Percentiles rank a stretch among this genome's conserved stretches.
phyloP scores from a whole-genome alignment of 2,113 vertebrate species.

The Melanocharis versteri region DNA sequence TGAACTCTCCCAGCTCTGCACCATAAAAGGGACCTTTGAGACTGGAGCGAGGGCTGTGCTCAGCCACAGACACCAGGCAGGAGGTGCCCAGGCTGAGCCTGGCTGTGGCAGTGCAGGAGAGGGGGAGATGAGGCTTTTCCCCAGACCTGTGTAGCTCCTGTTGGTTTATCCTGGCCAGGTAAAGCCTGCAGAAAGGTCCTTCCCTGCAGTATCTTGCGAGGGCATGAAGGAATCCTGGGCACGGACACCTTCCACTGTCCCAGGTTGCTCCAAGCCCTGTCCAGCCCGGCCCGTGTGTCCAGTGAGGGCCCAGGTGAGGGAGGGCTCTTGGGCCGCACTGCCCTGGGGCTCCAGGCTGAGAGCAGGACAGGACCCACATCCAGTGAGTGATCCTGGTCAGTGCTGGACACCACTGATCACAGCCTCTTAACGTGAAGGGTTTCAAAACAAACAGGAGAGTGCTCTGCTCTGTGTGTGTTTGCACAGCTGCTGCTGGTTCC shows the following conservation, averaged over 20 bases:
- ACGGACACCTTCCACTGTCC: not conserved
- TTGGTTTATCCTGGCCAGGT: not conserved
- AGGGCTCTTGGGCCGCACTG: not conserved
- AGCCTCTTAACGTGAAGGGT: not conserved
- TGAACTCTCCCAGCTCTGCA: not conserved
- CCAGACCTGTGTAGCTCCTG: not conserved
- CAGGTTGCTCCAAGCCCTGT: not conserved
- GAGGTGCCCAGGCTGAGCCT: not conserved
- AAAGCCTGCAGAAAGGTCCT: not conserved
- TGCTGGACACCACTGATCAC: not conserved
- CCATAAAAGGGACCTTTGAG: conserved; percentile 12
- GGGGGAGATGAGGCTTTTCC: not conserved
- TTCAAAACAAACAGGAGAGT: not conserved
- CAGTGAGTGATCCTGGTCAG: not conserved
- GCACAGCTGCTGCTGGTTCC: conserved; percentile 2
- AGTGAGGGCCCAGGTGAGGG: not conserved
- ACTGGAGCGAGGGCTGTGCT: not conserved
- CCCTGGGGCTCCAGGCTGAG: not conserved
- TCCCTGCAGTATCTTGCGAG: not conserved
- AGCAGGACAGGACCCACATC: not conserved
- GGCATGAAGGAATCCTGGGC: not conserved
- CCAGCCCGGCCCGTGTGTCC: not conserved
- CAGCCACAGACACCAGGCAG: not conserved
- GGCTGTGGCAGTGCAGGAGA: not conserved
- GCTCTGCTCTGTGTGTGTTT: not conserved